A percentile compares a stretch with the other conserved stretches of the same genome.
These are phyloP conservation scores for Takifugu flavidus DNA, from an alignment of 2,113 vertebrate species.

Conservation along the genomic window DNA sequence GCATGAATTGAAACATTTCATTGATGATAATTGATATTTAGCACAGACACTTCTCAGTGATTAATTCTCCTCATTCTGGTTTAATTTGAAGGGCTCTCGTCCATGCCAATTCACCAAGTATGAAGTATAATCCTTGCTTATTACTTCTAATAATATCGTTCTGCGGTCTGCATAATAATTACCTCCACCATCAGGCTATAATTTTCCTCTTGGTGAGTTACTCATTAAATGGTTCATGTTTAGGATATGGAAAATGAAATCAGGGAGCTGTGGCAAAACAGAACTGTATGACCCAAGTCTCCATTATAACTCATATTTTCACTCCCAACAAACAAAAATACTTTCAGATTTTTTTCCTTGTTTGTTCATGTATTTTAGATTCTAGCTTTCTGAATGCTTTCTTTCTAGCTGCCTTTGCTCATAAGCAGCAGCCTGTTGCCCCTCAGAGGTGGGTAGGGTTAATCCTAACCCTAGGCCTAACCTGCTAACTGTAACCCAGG, in stretches of 20 bases:
- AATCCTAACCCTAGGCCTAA: too few species aligned
- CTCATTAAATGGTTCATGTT: slow-evolving; percentile 27
- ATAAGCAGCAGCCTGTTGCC: too few species aligned
- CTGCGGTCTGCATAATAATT: slow-evolving; percentile 33
- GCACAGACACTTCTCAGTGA: not conserved
- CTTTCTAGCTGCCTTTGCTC: too few species aligned
- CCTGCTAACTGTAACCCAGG: too few species aligned
- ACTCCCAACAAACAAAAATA: too few species aligned
- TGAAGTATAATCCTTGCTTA: slow-evolving; percentile 40
- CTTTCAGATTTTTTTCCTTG: too few species aligned
- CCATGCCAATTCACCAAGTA: slow-evolving; percentile 31
- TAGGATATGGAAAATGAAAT: slow-evolving; percentile 15
- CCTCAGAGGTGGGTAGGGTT: too few species aligned
- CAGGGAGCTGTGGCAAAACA: not conserved
- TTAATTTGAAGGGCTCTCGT: slow-evolving; percentile 28
- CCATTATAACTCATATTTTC: too few species aligned
- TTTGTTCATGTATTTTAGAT: too few species aligned
- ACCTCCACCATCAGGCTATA: slow-evolving; percentile 8
- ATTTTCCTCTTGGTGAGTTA: slow-evolving; percentile 33
- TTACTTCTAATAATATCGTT: slow-evolving; percentile 37
- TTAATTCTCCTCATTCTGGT: slow-evolving; percentile 34
- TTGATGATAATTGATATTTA: slow-evolving; percentile 37
- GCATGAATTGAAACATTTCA: slow-evolving; percentile 30
- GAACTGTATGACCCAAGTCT: not conserved
- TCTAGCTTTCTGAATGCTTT: too few species aligned